A percentile compares a stretch with the other conserved stretches of the same genome.
These are phyloP conservation scores for Cavia porcellus DNA, from an alignment of 2,113 vertebrate genomes.

Conservation along the genomic window DNA sequence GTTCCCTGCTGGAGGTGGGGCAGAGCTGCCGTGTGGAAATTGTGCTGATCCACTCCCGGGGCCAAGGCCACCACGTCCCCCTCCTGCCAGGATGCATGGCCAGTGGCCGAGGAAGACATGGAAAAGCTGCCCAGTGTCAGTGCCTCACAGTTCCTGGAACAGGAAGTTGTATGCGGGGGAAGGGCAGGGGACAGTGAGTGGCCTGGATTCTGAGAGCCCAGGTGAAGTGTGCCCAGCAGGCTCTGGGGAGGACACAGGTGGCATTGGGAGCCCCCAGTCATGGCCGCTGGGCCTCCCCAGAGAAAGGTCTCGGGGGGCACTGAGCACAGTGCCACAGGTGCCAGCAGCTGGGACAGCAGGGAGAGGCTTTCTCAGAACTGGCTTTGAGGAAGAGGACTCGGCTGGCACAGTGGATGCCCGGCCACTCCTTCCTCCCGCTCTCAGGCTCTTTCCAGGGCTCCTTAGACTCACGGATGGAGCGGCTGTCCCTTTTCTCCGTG, in stretches of 20 bases:
- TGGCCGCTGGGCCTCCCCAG: neutral
- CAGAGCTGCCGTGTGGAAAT: rapidly evolving
- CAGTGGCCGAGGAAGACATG: neutral
- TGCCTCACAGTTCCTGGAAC: slow-evolving; percentile 61
- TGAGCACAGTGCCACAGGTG: neutral
- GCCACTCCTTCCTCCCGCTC: neutral
- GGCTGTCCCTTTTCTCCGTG: neutral
- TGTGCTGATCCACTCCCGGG: neutral
- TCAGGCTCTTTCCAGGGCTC: neutral
- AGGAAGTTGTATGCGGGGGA: neutral
- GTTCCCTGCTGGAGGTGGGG: neutral
- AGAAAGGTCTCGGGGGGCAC: neutral
- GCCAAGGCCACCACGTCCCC: neutral
- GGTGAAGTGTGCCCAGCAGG: no score
- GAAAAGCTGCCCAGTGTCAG: neutral
- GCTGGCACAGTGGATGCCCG: neutral
- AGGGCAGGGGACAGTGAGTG: neutral
- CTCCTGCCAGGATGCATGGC: neutral
- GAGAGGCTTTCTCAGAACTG: slow-evolving; percentile 70
- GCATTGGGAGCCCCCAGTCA: neutral
- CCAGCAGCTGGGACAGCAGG: neutral
- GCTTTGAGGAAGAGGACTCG: slow-evolving; percentile 35
- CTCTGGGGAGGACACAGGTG: neutral
- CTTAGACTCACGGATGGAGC: neutral
- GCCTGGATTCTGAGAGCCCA: neutral